These are phyloP conservation scores for Glomeris marginata DNA, from an alignment of 2,888 invertebrate species.

Conservation along the genomic window DNA sequence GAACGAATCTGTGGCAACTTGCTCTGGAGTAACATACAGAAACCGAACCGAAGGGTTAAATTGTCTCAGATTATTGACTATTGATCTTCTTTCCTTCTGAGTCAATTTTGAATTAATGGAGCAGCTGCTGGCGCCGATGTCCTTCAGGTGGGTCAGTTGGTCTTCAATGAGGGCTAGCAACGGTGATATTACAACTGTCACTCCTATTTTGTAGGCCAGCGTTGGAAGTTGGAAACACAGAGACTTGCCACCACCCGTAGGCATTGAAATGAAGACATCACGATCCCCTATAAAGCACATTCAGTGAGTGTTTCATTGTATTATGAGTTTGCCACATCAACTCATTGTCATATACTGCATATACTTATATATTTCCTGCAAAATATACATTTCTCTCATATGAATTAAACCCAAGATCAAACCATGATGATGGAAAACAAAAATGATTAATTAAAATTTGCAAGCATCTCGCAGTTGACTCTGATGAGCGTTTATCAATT, in stretches of 20 bases:
- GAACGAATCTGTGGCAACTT: slow-evolving; percentile 66
- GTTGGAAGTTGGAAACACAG: slow-evolving; percentile 95
- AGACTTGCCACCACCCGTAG: slow-evolving; percentile 96
- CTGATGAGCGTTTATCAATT: too few species aligned
- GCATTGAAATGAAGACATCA: slow-evolving; percentile 95
- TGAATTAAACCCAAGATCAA: too few species aligned
- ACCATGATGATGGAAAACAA: too few species aligned
- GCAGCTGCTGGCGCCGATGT: slow-evolving; percentile 62
- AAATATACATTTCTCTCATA: too few species aligned
- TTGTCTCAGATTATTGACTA: slow-evolving; percentile 59
- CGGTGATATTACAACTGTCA: slow-evolving; percentile 91
- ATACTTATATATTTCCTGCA: too few species aligned
- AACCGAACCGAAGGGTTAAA: slow-evolving; percentile 62
- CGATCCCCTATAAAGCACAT: slow-evolving; percentile 34
- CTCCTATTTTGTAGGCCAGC: slow-evolving; percentile 55
- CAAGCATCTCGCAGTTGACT: too few species aligned
- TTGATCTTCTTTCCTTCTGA: slow-evolving; percentile 53
- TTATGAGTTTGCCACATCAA: too few species aligned
- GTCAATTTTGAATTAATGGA: slow-evolving; percentile 87
- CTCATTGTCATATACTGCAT: too few species aligned
- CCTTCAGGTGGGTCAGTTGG: slow-evolving; percentile 74
- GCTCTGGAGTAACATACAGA: slow-evolving; percentile 93
- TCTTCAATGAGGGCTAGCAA: slow-evolving; percentile 87
- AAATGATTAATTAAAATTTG: too few species aligned
- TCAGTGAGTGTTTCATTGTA: too few species aligned